phyloP scores from a whole-genome alignment of 92 coral and sea anemone species.

The Isaurus tuberculatus region DNA sequence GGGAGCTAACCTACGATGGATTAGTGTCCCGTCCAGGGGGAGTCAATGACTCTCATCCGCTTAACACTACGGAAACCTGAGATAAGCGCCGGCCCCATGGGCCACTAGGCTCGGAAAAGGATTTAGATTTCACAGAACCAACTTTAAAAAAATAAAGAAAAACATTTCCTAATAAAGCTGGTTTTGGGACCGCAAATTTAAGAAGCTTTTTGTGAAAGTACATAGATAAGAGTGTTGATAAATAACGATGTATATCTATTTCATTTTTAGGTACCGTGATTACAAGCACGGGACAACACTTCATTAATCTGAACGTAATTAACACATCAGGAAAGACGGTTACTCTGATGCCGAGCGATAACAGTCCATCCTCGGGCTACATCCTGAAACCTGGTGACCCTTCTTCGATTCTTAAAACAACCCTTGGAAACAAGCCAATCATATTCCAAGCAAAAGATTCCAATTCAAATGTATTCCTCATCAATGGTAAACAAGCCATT shows the following conservation, averaged over 20 bases:
- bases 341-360: slow-evolving; percentile 72
- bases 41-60: too few species aligned
- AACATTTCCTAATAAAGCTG: too few species aligned
- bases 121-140: too few species aligned
- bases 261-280: slow-evolving; percentile 5
- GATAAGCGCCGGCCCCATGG: too few species aligned
- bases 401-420: slow-evolving; percentile 68
- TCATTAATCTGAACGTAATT: slow-evolving; percentile 74
- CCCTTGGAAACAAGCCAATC: slow-evolving; percentile 69
- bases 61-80: too few species aligned
- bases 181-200: too few species aligned
- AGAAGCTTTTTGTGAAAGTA: too few species aligned
- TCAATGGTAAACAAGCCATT: slow-evolving; percentile 69
- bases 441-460: slow-evolving; percentile 74
- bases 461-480: slow-evolving; percentile 51
- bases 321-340: slow-evolving; percentile 82
- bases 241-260: not conserved
- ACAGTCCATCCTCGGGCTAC: slow-evolving; percentile 60
- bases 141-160: too few species aligned
- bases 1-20: too few species aligned
- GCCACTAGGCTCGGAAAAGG: too few species aligned
- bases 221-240: not conserved
- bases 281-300: slow-evolving; percentile 58
- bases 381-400: slow-evolving; percentile 69
- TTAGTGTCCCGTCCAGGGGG: too few species aligned